phyloP scores from a whole-genome alignment of 2,888 invertebrate species.

The Torymus tubicola region DNA sequence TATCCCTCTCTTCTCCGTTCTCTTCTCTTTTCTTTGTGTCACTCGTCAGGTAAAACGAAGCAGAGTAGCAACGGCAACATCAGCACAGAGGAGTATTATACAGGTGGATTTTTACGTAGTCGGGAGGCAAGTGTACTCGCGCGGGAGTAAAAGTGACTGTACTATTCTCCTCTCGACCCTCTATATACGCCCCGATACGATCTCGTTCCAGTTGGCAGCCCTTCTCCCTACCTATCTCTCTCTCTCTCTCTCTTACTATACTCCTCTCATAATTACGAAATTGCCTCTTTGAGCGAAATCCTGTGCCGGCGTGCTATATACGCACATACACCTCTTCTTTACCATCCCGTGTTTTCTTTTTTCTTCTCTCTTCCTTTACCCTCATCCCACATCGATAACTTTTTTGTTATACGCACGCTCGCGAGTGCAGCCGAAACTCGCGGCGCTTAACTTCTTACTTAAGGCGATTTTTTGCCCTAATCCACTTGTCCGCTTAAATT shows the following conservation, averaged over 20 bases:
- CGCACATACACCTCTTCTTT: background rate
- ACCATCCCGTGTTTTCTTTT: background rate
- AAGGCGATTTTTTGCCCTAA: slow-evolving; percentile 48
- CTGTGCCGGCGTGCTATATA: background rate
- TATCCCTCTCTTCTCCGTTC: background rate
- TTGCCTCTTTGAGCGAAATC: slow-evolving; percentile 67
- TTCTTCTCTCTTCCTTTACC: background rate
- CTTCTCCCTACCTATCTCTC: slow-evolving; percentile 59
- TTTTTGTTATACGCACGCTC: too few relatives aligned
- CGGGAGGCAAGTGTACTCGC: too few relatives aligned
- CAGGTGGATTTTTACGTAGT: background rate
- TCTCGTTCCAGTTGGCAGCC: slow-evolving; percentile 71
- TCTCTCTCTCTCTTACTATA: slow-evolving; percentile 60
- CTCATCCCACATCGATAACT: background rate
- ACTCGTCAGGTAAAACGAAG: background rate
- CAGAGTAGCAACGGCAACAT: background rate
- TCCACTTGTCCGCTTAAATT: slow-evolving; percentile 57
- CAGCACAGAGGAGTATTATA: background rate
- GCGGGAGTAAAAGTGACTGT: slow-evolving; percentile 1
- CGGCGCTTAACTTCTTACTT: slow-evolving; percentile 51
- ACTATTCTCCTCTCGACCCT: background rate
- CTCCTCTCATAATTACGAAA: slow-evolving; percentile 74
- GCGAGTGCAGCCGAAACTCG: too few relatives aligned
- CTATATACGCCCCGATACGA: slow-evolving; percentile 63
- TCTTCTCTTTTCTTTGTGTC: background rate